Evolutionary conservation across 1,140 invertebrate genomes (phyloP).

Genomic region (Aphelenchoides avenae): DNA sequence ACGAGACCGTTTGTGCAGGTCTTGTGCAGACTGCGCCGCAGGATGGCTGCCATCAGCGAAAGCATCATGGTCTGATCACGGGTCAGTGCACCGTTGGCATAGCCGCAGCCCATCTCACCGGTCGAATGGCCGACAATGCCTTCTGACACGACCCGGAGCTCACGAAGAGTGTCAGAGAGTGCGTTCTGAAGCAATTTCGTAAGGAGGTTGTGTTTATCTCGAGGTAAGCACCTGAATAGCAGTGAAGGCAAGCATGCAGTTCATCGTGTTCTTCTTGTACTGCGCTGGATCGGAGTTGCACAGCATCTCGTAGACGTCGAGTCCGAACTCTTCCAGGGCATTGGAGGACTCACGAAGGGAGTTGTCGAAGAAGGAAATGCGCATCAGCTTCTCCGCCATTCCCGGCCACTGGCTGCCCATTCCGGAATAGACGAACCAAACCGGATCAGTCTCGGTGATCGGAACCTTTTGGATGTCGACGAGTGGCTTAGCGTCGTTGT

Average conservation of each 20-base stretch:
- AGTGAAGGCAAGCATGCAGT: slow-evolving; percentile 86
- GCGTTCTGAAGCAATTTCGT: slow-evolving; percentile 80
- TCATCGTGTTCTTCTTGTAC: slow-evolving; percentile 75
- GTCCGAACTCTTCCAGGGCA: slow-evolving; percentile 70
- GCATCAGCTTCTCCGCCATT: slow-evolving; percentile 80
- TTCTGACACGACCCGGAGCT: slow-evolving; percentile 76
- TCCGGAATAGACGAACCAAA: slow-evolving; percentile 88
- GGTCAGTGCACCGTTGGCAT: slow-evolving; percentile 88
- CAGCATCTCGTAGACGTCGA: slow-evolving; percentile 78
- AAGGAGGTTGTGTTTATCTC: no score
- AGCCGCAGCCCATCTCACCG: slow-evolving; percentile 88
- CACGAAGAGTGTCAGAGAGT: slow-evolving; percentile 76
- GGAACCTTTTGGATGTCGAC: slow-evolving; percentile 63
- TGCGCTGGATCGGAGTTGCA: slow-evolving; percentile 69
- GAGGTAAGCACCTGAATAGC: slow-evolving; percentile 84
- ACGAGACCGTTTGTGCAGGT: no score
- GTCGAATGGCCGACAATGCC: slow-evolving; percentile 93
- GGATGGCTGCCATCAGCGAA: no score
- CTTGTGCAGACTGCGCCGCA: no score
- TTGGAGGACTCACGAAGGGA: slow-evolving; percentile 70
- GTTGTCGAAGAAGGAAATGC: slow-evolving; percentile 73
- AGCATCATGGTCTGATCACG: slow-evolving; percentile 84
- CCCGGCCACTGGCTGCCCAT: slow-evolving; percentile 94
- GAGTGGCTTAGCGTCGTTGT: no score
- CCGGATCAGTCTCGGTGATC: slow-evolving; percentile 66